phyloP scores from a whole-genome alignment of 92 coral and sea anemone genomes.

The Chrysogorgia sp. region DNA sequence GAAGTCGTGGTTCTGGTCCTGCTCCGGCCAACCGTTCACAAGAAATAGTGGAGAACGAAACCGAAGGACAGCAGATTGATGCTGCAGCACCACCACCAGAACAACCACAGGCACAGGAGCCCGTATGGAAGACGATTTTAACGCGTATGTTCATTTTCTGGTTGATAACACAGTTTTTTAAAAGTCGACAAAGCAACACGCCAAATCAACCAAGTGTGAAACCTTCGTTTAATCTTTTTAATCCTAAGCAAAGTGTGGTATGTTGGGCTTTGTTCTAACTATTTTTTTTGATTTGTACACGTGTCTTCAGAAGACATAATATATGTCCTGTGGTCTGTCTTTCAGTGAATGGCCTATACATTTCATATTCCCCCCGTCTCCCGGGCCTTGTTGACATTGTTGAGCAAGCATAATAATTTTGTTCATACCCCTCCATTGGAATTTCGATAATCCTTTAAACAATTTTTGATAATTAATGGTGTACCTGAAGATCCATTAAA shows the following conservation, averaged over 20 bases:
- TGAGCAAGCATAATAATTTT: too few relatives aligned
- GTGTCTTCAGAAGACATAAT: background rate
- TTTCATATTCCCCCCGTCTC: too few relatives aligned
- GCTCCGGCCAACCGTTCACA: slow-evolving; percentile 29
- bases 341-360: background rate
- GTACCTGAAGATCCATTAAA: too few relatives aligned
- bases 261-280: slow-evolving; percentile 14
- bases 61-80: slow-evolving; percentile 34
- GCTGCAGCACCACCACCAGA: slow-evolving; percentile 58
- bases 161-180: slow-evolving; percentile 85
- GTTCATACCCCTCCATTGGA: too few relatives aligned
- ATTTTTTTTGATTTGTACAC: background rate
- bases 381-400: too few relatives aligned
- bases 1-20: slow-evolving; percentile 27
- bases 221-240: slow-evolving; percentile 81
- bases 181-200: slow-evolving; percentile 55
- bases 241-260: slow-evolving; percentile 72
- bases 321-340: background rate
- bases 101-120: slow-evolving; percentile 82
- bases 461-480: background rate
- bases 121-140: slow-evolving; percentile 91
- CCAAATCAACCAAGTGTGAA: slow-evolving; percentile 28
- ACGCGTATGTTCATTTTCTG: slow-evolving; percentile 87
- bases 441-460: background rate
- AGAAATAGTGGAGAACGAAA: slow-evolving; percentile 62